Evolutionary conservation across 2,113 vertebrate genomes (phyloP).

Genomic region (Hiodon alosoides): DNA sequence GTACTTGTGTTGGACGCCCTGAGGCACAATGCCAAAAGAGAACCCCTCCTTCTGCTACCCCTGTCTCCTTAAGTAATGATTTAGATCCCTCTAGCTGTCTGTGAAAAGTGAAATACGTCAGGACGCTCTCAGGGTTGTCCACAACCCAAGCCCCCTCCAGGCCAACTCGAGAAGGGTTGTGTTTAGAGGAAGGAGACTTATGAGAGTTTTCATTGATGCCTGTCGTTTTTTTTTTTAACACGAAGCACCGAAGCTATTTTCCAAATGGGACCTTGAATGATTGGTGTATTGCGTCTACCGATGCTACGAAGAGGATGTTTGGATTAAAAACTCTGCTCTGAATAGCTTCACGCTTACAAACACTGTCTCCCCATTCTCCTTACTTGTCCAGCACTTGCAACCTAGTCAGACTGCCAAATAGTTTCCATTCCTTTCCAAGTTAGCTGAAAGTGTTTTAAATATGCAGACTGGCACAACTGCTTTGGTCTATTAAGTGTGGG

Average conservation of each 20-base stretch:
- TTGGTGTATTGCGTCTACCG: conserved; percentile 18
- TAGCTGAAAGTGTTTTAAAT: conserved; percentile 40
- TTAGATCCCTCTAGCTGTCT: not conserved
- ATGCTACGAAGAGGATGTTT: conserved; percentile 34
- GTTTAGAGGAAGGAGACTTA: too few relatives aligned
- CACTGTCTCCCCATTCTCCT: conserved; percentile 5
- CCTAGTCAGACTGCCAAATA: conserved; percentile 21
- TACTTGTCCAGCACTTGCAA: conserved; percentile 26
- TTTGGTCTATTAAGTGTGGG: not conserved
- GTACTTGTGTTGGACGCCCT: conserved; percentile 27
- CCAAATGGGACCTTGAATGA: conserved; percentile 43
- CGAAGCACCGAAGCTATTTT: conserved; percentile 29
- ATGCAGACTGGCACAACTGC: conserved; percentile 30
- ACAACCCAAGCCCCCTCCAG: not conserved
- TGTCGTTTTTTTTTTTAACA: not conserved
- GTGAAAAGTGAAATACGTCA: not conserved
- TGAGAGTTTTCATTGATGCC: not conserved
- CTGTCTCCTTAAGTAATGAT: not conserved
- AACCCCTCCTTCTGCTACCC: not conserved
- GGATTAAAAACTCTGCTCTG: conserved; percentile 21
- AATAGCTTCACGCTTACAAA: conserved; percentile 41
- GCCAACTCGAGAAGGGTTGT: not conserved
- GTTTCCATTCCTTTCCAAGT: conserved; percentile 32
- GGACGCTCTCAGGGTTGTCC: not conserved
- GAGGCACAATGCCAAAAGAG: conserved; percentile 23